Evolutionary conservation across 2,797 vertebrate species (phyloP).

Genomic region (Gorsachius magnificus): DNA sequence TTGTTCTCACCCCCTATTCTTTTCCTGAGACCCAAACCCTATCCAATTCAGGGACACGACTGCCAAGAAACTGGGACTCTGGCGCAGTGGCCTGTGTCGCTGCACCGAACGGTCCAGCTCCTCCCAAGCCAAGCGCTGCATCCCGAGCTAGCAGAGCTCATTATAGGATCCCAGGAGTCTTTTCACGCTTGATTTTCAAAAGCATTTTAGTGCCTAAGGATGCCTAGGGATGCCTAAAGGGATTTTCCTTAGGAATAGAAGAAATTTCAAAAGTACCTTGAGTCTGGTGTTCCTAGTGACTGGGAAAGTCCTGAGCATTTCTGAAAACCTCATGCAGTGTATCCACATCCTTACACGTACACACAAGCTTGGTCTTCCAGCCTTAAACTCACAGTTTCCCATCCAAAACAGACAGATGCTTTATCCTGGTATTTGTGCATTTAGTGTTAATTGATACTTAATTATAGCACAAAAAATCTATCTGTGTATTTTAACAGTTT

Average conservation of each 20-base stretch:
- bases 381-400: neutral
- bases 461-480: neutral
- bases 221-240: neutral
- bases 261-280: neutral
- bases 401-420: neutral
- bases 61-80: neutral
- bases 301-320: neutral
- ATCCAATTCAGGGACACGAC: neutral
- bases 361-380: neutral
- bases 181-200: neutral
- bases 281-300: neutral
- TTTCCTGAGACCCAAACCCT: neutral
- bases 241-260: neutral
- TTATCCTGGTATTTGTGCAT: neutral
- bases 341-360: neutral
- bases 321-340: neutral
- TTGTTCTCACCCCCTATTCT: neutral
- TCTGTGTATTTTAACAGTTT: conserved; percentile 24
- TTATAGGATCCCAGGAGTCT: neutral
- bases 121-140: neutral
- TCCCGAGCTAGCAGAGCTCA: neutral
- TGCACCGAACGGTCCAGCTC: neutral
- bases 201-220: neutral
- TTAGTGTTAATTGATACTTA: conserved; percentile 20
- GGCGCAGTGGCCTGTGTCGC: neutral